Conservation (phyloP, 1,140 invertebrate genomes). For the Saxidomus purpurata region DNA sequence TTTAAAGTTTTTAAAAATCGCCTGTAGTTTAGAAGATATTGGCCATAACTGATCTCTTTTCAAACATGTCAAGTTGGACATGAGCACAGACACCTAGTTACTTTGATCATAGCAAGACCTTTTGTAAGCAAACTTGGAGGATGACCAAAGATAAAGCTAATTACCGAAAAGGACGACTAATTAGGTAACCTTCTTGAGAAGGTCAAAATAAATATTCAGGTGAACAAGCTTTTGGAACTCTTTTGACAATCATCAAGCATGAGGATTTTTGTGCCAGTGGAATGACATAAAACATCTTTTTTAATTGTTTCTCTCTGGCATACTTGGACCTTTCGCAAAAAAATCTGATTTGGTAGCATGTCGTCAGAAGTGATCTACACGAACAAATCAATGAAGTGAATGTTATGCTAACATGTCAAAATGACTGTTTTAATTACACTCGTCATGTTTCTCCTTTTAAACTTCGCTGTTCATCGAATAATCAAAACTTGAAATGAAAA, state of each 20-base stretch:
- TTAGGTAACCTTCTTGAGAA: slow-evolving; percentile 17
- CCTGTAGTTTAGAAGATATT: slow-evolving; percentile 6
- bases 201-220: neutral
- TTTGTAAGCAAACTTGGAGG: slow-evolving; percentile 51
- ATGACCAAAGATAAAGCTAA: slow-evolving; percentile 60
- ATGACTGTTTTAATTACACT: no score
- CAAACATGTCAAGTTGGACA: slow-evolving; percentile 42
- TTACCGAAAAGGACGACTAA: slow-evolving; percentile 28
- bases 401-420: no score
- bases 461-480: no score
- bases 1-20: slow-evolving; percentile 32
- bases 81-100: slow-evolving; percentile 41
- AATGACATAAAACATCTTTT: neutral
- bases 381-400: no score
- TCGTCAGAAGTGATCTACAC: no score
- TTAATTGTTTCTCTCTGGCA: no score
- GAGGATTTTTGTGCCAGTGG: neutral
- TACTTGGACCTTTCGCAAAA: no score
- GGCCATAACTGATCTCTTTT: slow-evolving; percentile 6
- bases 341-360: no score
- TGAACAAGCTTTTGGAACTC: neutral
- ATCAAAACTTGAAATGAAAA: no score
- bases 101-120: slow-evolving; percentile 21
- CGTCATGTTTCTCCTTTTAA: no score
- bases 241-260: neutral